Evolutionary conservation across 2,888 invertebrate genomes (phyloP).

Genomic region (Agrenia bidenticulata): DNA sequence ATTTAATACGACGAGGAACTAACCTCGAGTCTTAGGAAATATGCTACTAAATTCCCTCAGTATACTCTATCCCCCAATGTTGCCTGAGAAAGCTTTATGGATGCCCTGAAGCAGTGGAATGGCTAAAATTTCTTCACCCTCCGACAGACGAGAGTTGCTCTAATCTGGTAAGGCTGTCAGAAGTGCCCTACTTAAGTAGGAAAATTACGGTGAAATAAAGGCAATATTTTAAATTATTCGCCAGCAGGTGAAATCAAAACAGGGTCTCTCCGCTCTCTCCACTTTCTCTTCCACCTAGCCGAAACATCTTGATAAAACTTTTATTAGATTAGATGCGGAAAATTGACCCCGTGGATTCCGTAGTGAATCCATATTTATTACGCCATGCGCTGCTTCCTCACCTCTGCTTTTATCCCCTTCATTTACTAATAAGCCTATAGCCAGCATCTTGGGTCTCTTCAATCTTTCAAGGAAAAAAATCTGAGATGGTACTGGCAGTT

Average conservation of each 20-base stretch:
- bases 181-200: background rate
- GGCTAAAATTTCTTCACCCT: too few relatives aligned
- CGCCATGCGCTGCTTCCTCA: constrained; percentile 4
- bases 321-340: constrained; percentile 34
- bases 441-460: too few relatives aligned
- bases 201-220: constrained; percentile 21
- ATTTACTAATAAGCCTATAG: constrained; percentile 17
- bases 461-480: too few relatives aligned
- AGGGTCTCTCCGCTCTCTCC: constrained; percentile 5
- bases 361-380: constrained; percentile 19
- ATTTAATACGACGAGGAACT: constrained; percentile 1
- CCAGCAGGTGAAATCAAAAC: constrained; percentile 21
- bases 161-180: background rate
- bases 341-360: constrained; percentile 26
- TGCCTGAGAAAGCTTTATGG: too few relatives aligned
- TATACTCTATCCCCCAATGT: too few relatives aligned
- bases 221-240: constrained; percentile 35
- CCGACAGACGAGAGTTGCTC: too few relatives aligned
- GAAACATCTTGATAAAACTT: constrained; percentile 27
- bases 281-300: background rate
- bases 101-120: too few relatives aligned
- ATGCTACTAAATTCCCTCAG: too few relatives aligned
- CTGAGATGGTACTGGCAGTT: too few relatives aligned
- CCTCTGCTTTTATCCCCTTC: constrained; percentile 12
- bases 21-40: background rate